Base-by-base conservation (phyloP, 2,113 vertebrate species). In the Ceyx melanurus region DNA sequence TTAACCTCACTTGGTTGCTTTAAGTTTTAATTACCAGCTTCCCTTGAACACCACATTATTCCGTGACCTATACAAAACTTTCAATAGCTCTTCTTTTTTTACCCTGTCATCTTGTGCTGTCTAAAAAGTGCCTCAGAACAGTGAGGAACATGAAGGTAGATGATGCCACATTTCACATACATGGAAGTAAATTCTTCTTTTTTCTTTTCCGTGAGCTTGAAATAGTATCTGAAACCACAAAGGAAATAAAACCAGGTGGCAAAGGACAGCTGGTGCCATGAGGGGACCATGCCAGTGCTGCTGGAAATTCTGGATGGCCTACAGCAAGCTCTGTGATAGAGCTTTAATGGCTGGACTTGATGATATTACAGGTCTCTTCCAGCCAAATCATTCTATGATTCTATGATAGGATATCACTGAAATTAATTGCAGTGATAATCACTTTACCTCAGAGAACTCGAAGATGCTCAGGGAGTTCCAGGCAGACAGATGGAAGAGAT, bases 241-340 rank as follows among this genome's bases (percentile, higher is more conserved):
- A 80, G 57, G 43, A 90, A 90, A 79, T 60, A 73, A 82, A 86
- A 67, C 33, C 86, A 93, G 86, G 86, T 80, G 83, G 74, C 81
- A 82, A 35, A 82, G 71, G 87, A 82, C 89, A 90, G 89, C 71
- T 92, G 84, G 58, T 68, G 31, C 58, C 77, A 73, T 1, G 23
- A 82, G 22, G 26, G 7, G 29, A 70, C 54, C 8, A 9, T 42
- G 78, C 65, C 82, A 94, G 79, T 1, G 2, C 57, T 64, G 74
- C 40, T 62, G 40, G 79, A 91, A 85, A 54, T 56, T 28, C 84
- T 45, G 57, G 68, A 48, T 15, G 51, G 84, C 77, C 25, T 46
- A 56, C 2, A 73, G 66, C 58, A 84, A 28, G 43, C 51, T 51
- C 56, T 4, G 0, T 57, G 6, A 56, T 0, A 4, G 1, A 23